Base-by-base conservation (phyloP, 2,888 invertebrate species). In the Hirtodrosophila trivittata region DNA sequence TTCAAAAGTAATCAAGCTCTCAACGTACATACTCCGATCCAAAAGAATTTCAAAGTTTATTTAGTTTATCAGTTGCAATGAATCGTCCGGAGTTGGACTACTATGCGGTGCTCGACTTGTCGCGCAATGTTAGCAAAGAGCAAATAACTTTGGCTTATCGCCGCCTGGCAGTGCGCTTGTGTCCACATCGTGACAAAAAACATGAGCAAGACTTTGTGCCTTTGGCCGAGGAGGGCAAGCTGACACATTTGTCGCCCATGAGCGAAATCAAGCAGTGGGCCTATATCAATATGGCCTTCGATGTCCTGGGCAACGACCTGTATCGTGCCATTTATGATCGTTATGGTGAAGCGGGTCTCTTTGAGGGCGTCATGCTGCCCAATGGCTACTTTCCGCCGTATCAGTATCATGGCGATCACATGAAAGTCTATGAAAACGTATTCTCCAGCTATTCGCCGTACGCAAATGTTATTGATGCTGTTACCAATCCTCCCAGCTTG, bases 271-370 rank as follows among this genome's bases (percentile, higher is more conserved):
- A 77, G 1, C 88, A 89, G 43, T 91, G 91, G 91, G 85, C 87
- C 8, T 89, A 87, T 25, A 83, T 95, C 46, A 94, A 93, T 25
- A 96, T 96, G 91, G 96, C 96, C 0, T 97, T 94, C 88, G 96
- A 96, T 81, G 94, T 96, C 6, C 91, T 97, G 18, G 93, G 89
- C 28, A 78, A 89, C 32, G 88, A 89, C 14, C 91, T 93, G 64
- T 91, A 91, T 62, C 92, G 95, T 55, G 94, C 96, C 9, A 93
- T 97, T 10, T 98, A 95, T 91, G 97, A 97, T 90, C 95, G 96
- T 84, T 97, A 95, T 90, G 97, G 97, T 0, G 97, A 97, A 90
- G 95, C 95, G 82, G 97, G 97, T 0, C 91, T 97, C 38, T 96
- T 96, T 89, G 93, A 92, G 80, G 97, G 97, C 0, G 93, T 97